Conservation (phyloP, 2,113 vertebrate species). For the Apodemus speciosus region DNA sequence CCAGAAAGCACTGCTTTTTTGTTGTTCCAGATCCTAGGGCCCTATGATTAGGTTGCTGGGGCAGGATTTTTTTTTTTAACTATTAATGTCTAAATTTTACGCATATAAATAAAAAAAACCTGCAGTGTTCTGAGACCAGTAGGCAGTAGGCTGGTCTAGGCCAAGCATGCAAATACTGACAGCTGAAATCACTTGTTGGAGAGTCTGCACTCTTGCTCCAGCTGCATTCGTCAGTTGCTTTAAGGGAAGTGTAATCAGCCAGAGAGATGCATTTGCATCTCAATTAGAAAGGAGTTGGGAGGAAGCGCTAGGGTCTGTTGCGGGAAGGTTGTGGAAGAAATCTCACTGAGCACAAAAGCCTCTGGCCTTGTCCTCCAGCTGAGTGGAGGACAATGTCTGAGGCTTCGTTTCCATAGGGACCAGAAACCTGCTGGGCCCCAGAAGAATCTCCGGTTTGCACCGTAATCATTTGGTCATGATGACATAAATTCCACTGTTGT, state of each 20-base stretch:
- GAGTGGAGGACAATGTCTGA: conserved; percentile 88
- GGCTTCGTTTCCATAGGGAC: conserved; percentile 94
- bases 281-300: conserved; percentile 91
- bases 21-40: background rate
- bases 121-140: background rate
- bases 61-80: background rate
- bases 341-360: conserved; percentile 91
- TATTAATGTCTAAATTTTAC: conserved; percentile 73
- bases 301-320: conserved; percentile 87
- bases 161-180: conserved; percentile 82
- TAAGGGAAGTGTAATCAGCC: conserved; percentile 96
- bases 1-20: background rate
- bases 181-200: conserved; percentile 90
- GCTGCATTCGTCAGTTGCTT: conserved; percentile 96
- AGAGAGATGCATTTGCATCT: conserved; percentile 97
- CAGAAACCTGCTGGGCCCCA: conserved; percentile 83
- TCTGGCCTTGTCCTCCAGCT: conserved; percentile 88
- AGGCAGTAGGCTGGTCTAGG: conserved; percentile 62
- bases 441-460: conserved; percentile 84
- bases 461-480: conserved; percentile 85
- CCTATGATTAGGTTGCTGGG: background rate
- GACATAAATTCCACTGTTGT: conserved; percentile 85
- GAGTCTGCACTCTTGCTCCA: conserved; percentile 91
- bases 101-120: conserved; percentile 58
- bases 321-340: conserved; percentile 89